phyloP scores from a whole-genome alignment of 92 coral and sea anemone species.

The Phenganax marumi region DNA sequence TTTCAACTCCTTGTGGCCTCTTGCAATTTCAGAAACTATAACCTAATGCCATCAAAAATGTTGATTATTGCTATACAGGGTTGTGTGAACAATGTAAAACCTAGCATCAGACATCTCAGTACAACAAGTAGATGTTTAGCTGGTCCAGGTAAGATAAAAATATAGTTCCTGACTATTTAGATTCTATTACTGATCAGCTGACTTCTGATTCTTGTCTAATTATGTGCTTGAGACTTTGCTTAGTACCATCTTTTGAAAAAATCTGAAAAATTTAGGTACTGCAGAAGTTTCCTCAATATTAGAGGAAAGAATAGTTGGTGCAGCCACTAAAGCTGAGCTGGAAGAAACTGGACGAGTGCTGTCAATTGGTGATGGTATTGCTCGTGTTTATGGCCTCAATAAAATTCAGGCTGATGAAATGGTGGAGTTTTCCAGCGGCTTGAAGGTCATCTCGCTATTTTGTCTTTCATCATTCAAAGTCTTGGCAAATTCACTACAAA shows the following conservation, averaged over 20 bases:
- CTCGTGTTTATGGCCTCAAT: slow-evolving; percentile 99
- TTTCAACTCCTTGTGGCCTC: too few relatives aligned
- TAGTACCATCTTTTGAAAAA: slow-evolving; percentile 26
- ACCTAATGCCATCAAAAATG: background rate
- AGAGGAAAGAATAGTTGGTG: slow-evolving; percentile 91
- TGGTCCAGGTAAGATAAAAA: slow-evolving; percentile 49
- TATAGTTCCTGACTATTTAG: too few relatives aligned
- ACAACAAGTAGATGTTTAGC: slow-evolving; percentile 78
- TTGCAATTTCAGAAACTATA: background rate
- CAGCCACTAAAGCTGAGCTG: slow-evolving; percentile 91
- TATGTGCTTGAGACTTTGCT: background rate
- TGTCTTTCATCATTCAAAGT: background rate
- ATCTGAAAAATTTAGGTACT: slow-evolving; percentile 47
- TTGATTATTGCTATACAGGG: slow-evolving; percentile 63
- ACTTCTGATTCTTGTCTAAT: too few relatives aligned
- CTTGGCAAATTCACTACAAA: background rate
- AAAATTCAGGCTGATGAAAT: slow-evolving; percentile 99
- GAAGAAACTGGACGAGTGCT: slow-evolving; percentile 99
- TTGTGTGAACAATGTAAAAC: slow-evolving; percentile 78
- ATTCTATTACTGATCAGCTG: too few relatives aligned
- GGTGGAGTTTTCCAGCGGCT: slow-evolving; percentile 98
- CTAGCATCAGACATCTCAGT: slow-evolving; percentile 74
- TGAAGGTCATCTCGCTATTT: slow-evolving; percentile 60
- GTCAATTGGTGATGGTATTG: slow-evolving; percentile 99
- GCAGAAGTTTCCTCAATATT: slow-evolving; percentile 95